Evolutionary conservation across 2,888 invertebrate genomes (phyloP).

Genomic region (Pyrrhosoma nymphula): DNA sequence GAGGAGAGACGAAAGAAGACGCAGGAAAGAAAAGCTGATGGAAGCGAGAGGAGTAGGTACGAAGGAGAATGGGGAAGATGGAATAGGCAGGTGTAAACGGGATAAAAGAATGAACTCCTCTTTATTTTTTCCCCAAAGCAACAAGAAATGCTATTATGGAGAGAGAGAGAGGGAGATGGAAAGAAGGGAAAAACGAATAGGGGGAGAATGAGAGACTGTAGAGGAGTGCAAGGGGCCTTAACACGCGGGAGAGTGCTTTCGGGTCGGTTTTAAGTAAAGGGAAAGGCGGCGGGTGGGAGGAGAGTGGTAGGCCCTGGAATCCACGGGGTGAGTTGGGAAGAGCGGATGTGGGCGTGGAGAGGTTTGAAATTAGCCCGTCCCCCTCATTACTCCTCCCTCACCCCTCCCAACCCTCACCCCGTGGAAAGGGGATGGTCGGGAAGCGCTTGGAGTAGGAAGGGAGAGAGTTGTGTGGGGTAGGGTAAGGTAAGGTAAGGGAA

Average conservation of each 20-base stretch:
- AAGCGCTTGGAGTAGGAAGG: neutral
- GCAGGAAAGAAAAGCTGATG: neutral
- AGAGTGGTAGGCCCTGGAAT: conserved; percentile 53
- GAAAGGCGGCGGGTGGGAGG: neutral
- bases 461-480: neutral
- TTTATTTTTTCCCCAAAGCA: conserved; percentile 2
- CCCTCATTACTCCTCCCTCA: conserved; percentile 3
- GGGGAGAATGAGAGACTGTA: conserved; percentile 9
- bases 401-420: neutral
- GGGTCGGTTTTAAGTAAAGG: conserved; percentile 50
- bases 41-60: neutral
- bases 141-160: conserved; percentile 47
- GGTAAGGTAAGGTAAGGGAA: neutral
- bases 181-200: neutral
- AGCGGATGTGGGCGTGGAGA: neutral
- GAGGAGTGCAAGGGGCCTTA: neutral
- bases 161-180: neutral
- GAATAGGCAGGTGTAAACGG: conserved; percentile 5
- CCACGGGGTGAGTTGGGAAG: neutral
- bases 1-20: neutral
- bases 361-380: conserved; percentile 42
- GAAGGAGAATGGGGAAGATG: neutral
- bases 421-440: neutral
- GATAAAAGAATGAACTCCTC: neutral
- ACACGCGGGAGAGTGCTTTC: conserved; percentile 41